Base-by-base conservation (phyloP, 2,888 invertebrate genomes). In the Blastobasis lacticolella region DNA sequence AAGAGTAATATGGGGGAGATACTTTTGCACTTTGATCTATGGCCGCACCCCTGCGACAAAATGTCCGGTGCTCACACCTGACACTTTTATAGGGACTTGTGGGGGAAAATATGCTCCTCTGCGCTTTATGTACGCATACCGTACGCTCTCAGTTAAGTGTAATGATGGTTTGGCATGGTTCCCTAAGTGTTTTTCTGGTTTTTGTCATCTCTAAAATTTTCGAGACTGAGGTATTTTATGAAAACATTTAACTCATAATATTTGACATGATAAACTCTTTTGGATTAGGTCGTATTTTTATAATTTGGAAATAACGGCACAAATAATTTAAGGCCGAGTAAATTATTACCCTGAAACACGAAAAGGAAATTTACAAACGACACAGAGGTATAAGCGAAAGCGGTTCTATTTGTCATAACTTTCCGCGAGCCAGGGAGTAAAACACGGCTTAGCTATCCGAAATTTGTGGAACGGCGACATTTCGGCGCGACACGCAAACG, bases 21-120 rank as follows among this genome's bases (percentile, higher is more conserved):
- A 80, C 75, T 75, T 82, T 78, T 71, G 68, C 71, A 68, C 77
- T 77, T 78, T 82, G 80, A 81, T 80, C 69, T 77, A 76, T 73
- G 55, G 69, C 60, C 53, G 63, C 60, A 63, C 66, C 71, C 60
- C 50, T 37, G 57, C 62, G 61, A 60, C 63, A 62, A 64, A 67
- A 65, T 63, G 58, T 58, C 61, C 60, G 42, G 10, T 38, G 40
- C 57, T 55, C 57, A 55, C 52, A 58, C 52, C 49, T 54, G 46
- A 51, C 48, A 55, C 53, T 55, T 54, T 52, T 50, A 53, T 50
- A 48, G 49, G 50, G 47, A 53, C 40, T 46, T 40, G 10, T 37
- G 41, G 9, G 36, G 40, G 36, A 46, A 8, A 36, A 46, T 46
- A 23, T 23, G 23, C 23, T 23, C 23, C 23, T 23, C 23, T 23